Evolutionary conservation across 2,888 invertebrate species (phyloP).

Genomic region (Drosophila longiperda): DNA sequence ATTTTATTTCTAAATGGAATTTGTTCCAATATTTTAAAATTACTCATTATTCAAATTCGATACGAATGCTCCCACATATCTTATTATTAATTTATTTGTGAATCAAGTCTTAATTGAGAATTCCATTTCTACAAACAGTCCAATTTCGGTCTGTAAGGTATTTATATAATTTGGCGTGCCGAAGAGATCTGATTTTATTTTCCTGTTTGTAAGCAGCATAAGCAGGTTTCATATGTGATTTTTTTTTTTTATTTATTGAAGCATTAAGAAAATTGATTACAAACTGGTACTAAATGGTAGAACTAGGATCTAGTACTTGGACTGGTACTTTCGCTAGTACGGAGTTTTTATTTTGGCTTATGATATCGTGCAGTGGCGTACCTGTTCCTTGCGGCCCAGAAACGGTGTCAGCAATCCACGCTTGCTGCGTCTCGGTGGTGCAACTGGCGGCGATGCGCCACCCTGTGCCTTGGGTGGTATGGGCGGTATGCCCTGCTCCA

Average conservation of each 20-base stretch:
- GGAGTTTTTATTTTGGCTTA: constrained; percentile 72
- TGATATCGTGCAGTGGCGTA: constrained; percentile 85
- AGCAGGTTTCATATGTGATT: constrained; percentile 38
- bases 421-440: constrained; percentile 88
- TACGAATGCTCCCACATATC: not conserved
- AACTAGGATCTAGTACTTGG: constrained; percentile 39
- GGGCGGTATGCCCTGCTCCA: constrained; percentile 86
- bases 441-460: constrained; percentile 86
- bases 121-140: not conserved
- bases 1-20: not conserved
- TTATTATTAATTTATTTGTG: not conserved
- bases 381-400: constrained; percentile 85
- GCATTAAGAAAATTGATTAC: constrained; percentile 72
- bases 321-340: constrained; percentile 32
- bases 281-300: constrained; percentile 70
- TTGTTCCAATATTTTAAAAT: not conserved
- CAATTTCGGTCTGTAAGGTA: not conserved
- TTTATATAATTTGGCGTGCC: not conserved
- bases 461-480: constrained; percentile 88
- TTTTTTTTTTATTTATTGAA: constrained; percentile 70
- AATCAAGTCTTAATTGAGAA: not conserved
- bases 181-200: not conserved
- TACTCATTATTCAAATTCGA: not conserved
- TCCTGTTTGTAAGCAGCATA: constrained; percentile 34
- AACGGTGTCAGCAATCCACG: constrained; percentile 86